Evolutionary conservation across 1,140 invertebrate species (phyloP).

Genomic region (Ostrea denselamellosa): DNA sequence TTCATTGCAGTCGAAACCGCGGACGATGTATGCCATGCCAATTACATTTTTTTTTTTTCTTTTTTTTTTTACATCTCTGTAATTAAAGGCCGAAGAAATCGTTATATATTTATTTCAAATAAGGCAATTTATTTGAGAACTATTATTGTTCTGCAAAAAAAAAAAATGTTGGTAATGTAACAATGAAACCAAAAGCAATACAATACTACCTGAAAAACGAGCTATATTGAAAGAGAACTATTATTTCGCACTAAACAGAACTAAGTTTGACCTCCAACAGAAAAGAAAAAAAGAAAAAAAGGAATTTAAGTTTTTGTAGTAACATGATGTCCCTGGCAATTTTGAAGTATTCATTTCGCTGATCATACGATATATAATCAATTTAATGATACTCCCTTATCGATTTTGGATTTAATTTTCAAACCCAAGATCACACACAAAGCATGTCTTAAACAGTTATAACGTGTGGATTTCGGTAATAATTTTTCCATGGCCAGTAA

Average conservation of each 20-base stretch:
- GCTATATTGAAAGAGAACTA: not conserved
- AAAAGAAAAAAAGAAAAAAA: not conserved
- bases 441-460: not conserved
- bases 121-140: not conserved
- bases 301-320: not conserved
- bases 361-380: not conserved
- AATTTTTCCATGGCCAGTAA: too few relatives aligned
- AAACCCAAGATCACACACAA: not conserved
- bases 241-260: conserved; percentile 14
- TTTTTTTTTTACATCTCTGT: not conserved
- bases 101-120: not conserved
- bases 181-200: conserved; percentile 9
- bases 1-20: not conserved
- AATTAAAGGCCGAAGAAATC: not conserved
- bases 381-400: not conserved
- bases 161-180: too few relatives aligned
- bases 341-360: not conserved
- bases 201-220: not conserved
- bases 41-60: too few relatives aligned
- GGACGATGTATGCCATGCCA: not conserved
- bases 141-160: not conserved
- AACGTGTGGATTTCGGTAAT: not conserved
- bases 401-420: not conserved
- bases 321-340: not conserved
- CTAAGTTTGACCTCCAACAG: not conserved